phyloP scores from a whole-genome alignment of 2,797 vertebrate genomes.

The Leptatherina wallacei region DNA sequence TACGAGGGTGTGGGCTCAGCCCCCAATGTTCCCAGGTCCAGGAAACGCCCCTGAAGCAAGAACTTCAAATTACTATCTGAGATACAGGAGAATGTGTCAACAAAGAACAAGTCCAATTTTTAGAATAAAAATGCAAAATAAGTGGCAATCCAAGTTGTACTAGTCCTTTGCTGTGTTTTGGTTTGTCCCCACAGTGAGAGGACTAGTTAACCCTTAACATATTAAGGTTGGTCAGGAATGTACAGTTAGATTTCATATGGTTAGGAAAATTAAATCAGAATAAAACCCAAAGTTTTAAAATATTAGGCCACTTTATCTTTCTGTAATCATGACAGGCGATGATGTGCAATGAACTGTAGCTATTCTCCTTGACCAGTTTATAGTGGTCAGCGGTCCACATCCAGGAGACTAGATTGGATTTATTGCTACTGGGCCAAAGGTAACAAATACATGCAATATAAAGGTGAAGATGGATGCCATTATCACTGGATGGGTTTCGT shows the following conservation, averaged over 20 bases:
- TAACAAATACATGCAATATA: constrained; percentile 85
- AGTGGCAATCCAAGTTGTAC: not conserved
- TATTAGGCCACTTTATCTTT: constrained; percentile 67
- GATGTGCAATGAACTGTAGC: constrained; percentile 82
- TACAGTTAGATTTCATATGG: not conserved
- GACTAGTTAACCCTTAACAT: not conserved
- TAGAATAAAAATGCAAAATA: not conserved
- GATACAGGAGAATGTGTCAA: not conserved
- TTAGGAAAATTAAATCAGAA: not conserved
- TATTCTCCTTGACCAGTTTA: constrained; percentile 84
- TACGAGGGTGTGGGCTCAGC: too few species aligned
- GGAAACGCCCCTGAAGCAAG: too few species aligned
- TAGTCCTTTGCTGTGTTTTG: not conserved
- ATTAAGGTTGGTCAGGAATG: not conserved
- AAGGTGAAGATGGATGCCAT: constrained; percentile 78
- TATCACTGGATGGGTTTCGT: constrained; percentile 82
- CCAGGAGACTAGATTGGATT: constrained; percentile 85
- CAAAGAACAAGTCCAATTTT: not conserved
- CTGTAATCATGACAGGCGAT: constrained; percentile 70
- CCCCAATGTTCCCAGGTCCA: too few species aligned
- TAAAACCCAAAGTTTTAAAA: not conserved
- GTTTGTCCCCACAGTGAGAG: not conserved
- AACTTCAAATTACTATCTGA: too few species aligned
- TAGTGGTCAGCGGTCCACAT: constrained; percentile 84
- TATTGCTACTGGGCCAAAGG: constrained; percentile 86